phyloP scores from a whole-genome alignment of 2,113 vertebrate species.

The Gymnogyps californianus region DNA sequence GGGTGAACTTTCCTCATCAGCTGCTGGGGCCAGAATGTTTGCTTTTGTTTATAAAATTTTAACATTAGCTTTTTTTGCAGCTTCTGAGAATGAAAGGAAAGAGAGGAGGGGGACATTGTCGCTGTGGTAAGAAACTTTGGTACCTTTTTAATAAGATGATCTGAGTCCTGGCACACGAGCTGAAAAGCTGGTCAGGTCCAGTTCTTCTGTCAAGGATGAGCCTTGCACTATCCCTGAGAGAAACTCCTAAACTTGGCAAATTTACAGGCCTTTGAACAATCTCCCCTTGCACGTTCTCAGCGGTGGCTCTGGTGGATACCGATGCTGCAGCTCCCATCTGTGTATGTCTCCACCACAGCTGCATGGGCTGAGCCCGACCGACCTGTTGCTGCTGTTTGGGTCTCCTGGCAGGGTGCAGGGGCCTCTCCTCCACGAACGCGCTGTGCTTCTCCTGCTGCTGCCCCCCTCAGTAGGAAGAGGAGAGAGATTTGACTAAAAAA shows the following conservation, averaged over 20 bases:
- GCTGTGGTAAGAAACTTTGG: not conserved
- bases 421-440: fast-evolving
- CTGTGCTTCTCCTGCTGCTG: not conserved
- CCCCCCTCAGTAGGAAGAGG: not conserved
- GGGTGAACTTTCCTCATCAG: not conserved
- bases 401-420: not conserved
- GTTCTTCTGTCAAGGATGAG: not conserved
- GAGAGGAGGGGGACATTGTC: not conserved
- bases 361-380: fast-evolving
- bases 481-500: not conserved
- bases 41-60: not conserved
- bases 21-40: not conserved
- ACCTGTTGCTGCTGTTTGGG: not conserved
- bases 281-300: not conserved
- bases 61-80: not conserved
- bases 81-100: not conserved
- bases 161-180: not conserved
- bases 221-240: not conserved
- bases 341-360: not conserved
- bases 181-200: not conserved
- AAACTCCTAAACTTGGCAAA: not conserved
- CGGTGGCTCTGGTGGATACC: fast-evolving
- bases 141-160: not conserved
- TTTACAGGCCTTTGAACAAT: not conserved
- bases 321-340: not conserved